Base-by-base conservation (phyloP, 2,113 vertebrate genomes). In the Engraulis encrasicolus region DNA sequence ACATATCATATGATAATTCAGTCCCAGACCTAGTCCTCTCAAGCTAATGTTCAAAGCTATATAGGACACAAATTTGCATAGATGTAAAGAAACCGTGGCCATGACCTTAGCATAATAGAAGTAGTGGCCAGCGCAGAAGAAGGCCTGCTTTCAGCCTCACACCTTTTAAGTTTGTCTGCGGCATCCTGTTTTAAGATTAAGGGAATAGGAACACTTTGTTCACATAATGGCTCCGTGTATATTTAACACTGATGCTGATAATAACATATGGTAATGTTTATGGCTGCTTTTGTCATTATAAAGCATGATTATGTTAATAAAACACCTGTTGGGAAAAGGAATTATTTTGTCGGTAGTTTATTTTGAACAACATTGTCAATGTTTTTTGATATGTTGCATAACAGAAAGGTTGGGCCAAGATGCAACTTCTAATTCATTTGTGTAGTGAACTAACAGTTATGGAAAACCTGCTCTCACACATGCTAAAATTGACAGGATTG, bases 1-100 rank as follows among this genome's bases (percentile, higher is more conserved):
- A 74, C 66, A 74, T 23, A 74, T 74, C 27, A 31, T 74, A 74
- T 74, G 66, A 74, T 74, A 74, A 74, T 74, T 74, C 11, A 17
- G 66, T 74, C 14, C 15, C 66, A 34, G 66, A 74, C 27, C 31
- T 74, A 31, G 66, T 34, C 27, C 66, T 74, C 31, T 74, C 27
- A 74, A 74, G 66, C 31, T 17, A 17, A 27, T 31, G 66, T 74
- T 74, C 66, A 74, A 74, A 74, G 66, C 27, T 27, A 74, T 27
- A 74, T 27, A 74, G 66, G 31, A 27, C 17, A 74, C 23, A 31
- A 18, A 74, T 74, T 31, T 34, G 27, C 66, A 74, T 74, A 74
- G 66, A 74, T 34, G 27, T 15, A 74, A 27, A 31, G 66, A 31
- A 74, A 74, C 17, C 31, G 31, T 74, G 14, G 66, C 23, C 31